Conservation (phyloP, 2,888 invertebrate genomes). For the Polymixis flavicincta region DNA sequence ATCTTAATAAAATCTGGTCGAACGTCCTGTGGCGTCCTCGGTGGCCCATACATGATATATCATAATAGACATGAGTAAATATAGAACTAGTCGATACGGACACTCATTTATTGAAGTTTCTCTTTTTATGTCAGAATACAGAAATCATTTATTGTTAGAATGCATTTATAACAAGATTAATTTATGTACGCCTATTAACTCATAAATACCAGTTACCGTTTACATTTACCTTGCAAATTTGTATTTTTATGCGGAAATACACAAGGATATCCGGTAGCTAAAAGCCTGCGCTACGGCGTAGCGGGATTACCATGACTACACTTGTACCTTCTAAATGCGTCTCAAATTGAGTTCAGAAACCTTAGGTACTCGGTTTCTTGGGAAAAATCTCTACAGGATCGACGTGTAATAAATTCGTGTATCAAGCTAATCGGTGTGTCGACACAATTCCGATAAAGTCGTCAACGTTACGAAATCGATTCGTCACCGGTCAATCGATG, state of each 20-base stretch:
- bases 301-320: conserved; percentile 25
- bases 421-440: conserved; percentile 78
- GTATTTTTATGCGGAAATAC: conserved; percentile 45
- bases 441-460: conserved; percentile 84
- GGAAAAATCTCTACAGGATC: conserved; percentile 59
- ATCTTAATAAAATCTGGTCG: conserved; percentile 78
- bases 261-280: conserved; percentile 54
- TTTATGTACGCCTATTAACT: conserved; percentile 24
- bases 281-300: conserved; percentile 18
- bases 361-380: conserved; percentile 51
- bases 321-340: conserved; percentile 18
- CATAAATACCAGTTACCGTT: conserved; percentile 2
- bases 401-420: conserved; percentile 69
- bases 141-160: conserved; percentile 28
- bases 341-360: conserved; percentile 53
- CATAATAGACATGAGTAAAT: conserved; percentile 76
- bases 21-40: conserved; percentile 71
- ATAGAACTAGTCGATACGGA: conserved; percentile 76
- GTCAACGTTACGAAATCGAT: conserved; percentile 85
- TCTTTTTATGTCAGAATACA: conserved; percentile 42
- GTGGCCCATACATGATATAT: conserved; percentile 79
- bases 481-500: conserved; percentile 81
- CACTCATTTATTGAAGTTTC: conserved; percentile 60
- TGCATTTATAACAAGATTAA: conserved; percentile 10
- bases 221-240: conserved; percentile 29